Conservation (phyloP, 2,113 vertebrate species). For the Orycteropus afer region DNA sequence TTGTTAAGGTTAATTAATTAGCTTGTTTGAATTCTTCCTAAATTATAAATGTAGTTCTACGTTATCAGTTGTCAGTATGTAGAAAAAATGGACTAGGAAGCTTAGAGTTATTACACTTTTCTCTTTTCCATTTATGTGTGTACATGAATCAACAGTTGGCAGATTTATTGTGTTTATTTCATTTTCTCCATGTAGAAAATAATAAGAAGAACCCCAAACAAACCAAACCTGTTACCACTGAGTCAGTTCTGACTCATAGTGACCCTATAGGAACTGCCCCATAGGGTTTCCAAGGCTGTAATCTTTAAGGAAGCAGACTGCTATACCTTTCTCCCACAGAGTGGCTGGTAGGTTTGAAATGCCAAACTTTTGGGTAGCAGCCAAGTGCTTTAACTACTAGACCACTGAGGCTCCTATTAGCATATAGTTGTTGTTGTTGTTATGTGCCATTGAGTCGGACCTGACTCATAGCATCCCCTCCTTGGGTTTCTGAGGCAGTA, state of each 20-base stretch:
- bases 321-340: not conserved
- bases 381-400: not conserved
- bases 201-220: too few relatives aligned
- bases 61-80: not conserved
- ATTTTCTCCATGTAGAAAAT: conserved; percentile 26
- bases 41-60: not conserved
- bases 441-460: not conserved
- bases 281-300: not conserved
- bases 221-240: not conserved
- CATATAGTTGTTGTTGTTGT: too few relatives aligned
- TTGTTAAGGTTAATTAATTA: conserved; percentile 5
- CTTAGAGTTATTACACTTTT: not conserved
- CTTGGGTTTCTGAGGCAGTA: not conserved
- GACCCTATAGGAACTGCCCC: not conserved
- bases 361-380: not conserved
- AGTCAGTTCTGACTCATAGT: not conserved
- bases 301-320: not conserved
- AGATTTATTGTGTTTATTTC: not conserved
- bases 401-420: not conserved
- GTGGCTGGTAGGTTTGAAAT: not conserved
- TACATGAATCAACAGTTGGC: not conserved
- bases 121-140: not conserved
- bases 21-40: conserved; percentile 41
- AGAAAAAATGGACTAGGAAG: not conserved
- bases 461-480: not conserved